Percentiles rank a stretch among this genome's conserved stretches.
Evolutionary conservation across 1,140 invertebrate species (phyloP).

Genomic region (Caenorhabditis briggsae): DNA sequence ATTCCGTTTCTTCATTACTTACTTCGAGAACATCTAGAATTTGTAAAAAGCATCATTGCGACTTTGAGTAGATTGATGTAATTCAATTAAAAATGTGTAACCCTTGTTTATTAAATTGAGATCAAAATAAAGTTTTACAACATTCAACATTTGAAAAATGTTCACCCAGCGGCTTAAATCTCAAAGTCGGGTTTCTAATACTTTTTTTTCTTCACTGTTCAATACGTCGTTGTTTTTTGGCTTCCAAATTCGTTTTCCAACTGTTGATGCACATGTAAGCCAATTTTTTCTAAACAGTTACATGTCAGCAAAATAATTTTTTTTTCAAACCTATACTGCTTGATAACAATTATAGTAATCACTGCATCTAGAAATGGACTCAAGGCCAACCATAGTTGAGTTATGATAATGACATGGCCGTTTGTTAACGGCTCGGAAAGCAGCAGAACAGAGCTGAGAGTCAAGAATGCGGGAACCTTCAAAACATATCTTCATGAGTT

Average conservation of each 20-base stretch:
- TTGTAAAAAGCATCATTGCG: not conserved
- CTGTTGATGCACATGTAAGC: slow-evolving; percentile 15
- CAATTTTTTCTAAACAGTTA: slow-evolving; percentile 35
- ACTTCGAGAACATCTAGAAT: not conserved
- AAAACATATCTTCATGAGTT: not conserved
- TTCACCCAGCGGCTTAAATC: too few relatives aligned
- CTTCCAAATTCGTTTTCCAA: slow-evolving; percentile 48
- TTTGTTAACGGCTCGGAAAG: slow-evolving; percentile 68
- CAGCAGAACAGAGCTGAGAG: slow-evolving; percentile 69
- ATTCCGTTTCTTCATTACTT: not conserved
- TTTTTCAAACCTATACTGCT: slow-evolving; percentile 66
- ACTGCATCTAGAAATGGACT: slow-evolving; percentile 69
- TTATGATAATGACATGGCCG: slow-evolving; percentile 69
- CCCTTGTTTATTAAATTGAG: too few relatives aligned
- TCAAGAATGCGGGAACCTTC: slow-evolving; percentile 71
- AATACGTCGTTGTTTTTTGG: slow-evolving; percentile 42
- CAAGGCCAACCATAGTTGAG: slow-evolving; percentile 70
- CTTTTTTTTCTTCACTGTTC: slow-evolving; percentile 39
- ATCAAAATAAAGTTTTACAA: slow-evolving; percentile 14
- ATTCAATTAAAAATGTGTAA: too few relatives aligned
- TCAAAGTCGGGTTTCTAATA: slow-evolving; percentile 58
- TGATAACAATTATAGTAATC: slow-evolving; percentile 71
- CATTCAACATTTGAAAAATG: not conserved
- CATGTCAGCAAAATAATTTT: not conserved
- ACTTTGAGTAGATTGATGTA: too few relatives aligned